A percentile compares a stretch with the other conserved stretches of the same genome.
phyloP scores from a whole-genome alignment of 2,888 invertebrate genomes.

The Clusia tigrina region DNA sequence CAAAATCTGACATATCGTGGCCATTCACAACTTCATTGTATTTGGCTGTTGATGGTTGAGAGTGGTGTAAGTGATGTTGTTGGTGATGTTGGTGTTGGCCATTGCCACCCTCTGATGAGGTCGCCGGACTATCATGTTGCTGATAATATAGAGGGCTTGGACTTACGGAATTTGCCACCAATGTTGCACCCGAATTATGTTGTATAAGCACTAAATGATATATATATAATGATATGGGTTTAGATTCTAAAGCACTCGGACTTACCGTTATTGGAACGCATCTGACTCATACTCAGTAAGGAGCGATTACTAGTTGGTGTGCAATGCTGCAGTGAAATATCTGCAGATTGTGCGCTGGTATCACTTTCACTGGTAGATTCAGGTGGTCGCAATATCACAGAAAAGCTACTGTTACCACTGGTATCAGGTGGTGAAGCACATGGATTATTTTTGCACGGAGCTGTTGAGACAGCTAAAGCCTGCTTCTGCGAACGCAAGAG shows the following conservation, averaged over 20 bases:
- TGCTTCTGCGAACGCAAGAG: conserved; percentile 48
- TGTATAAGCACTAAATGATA: conserved; percentile 58
- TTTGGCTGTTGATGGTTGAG: conserved; percentile 65
- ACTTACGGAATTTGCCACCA: conserved; percentile 66
- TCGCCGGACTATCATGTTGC: conserved; percentile 57
- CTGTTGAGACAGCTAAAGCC: conserved; percentile 36
- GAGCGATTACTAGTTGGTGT: conserved; percentile 53
- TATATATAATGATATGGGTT: neutral
- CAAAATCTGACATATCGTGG: conserved; percentile 94
- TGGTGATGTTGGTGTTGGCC: conserved; percentile 39
- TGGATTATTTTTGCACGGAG: conserved; percentile 55
- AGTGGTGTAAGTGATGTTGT: conserved; percentile 39
- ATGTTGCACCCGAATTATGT: conserved; percentile 64
- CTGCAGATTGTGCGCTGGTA: conserved; percentile 39
- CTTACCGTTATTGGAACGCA: conserved; percentile 57
- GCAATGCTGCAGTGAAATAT: conserved; percentile 57
- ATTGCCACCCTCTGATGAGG: conserved; percentile 50
- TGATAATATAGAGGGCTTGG: conserved; percentile 68
- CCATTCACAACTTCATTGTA: conserved; percentile 77
- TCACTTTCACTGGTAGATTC: conserved; percentile 48
- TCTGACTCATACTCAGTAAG: conserved; percentile 50
- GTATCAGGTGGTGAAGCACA: conserved; percentile 55
- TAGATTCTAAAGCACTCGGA: neutral
- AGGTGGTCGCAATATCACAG: conserved; percentile 59
- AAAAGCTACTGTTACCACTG: conserved; percentile 44